phyloP scores from a whole-genome alignment of 2,888 invertebrate species.

The Cantharis nigra region DNA sequence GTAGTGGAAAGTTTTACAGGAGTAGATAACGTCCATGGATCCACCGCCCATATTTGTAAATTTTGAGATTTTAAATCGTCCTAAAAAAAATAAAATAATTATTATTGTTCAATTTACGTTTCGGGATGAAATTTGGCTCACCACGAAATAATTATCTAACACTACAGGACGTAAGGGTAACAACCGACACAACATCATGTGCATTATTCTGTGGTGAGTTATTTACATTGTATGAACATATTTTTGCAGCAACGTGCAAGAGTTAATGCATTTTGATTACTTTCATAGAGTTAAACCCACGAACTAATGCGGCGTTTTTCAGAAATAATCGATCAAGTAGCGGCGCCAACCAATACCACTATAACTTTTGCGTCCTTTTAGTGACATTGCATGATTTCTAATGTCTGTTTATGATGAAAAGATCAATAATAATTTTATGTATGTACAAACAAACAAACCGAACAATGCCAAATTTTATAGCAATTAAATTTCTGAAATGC shows the following conservation, averaged over 20 bases:
- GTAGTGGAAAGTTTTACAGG: slow-evolving; percentile 35
- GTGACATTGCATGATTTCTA: slow-evolving; percentile 51
- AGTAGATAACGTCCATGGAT: slow-evolving; percentile 43
- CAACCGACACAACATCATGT: slow-evolving; percentile 55
- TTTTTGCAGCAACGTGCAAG: not conserved
- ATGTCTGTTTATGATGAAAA: not conserved
- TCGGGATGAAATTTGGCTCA: slow-evolving; percentile 35
- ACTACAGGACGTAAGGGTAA: slow-evolving; percentile 52
- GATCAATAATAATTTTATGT: slow-evolving; percentile 13
- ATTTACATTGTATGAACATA: not conserved
- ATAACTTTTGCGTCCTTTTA: slow-evolving; percentile 34
- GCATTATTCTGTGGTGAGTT: slow-evolving; percentile 3
- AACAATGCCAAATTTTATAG: not conserved
- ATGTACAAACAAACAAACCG: not conserved
- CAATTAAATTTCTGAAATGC: not conserved
- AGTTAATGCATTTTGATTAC: not conserved
- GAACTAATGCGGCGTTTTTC: slow-evolving; percentile 23
- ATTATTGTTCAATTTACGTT: not conserved
- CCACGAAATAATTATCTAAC: slow-evolving; percentile 49
- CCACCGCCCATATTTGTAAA: slow-evolving; percentile 48
- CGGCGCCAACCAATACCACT: slow-evolving; percentile 18
- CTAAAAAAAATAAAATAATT: slow-evolving; percentile 32
- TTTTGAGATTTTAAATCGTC: slow-evolving; percentile 43
- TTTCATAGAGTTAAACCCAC: slow-evolving; percentile 11
- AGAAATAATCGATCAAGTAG: slow-evolving; percentile 28